Conservation (phyloP, 1,140 invertebrate genomes). For the Chrysopa pallens region DNA sequence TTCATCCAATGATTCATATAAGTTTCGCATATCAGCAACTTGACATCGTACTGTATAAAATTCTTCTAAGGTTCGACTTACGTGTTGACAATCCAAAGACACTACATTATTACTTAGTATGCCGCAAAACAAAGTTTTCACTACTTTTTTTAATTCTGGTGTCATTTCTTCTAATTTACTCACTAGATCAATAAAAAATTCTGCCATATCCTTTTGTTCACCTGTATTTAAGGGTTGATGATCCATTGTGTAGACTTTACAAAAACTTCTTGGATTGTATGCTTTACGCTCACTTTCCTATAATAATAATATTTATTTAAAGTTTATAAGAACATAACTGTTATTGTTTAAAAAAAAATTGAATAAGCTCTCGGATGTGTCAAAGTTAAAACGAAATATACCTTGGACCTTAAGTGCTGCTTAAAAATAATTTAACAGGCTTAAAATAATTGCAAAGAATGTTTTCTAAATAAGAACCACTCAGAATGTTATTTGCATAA, state of each 20-base stretch:
- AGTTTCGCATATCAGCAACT: constrained; percentile 88
- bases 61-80: constrained; percentile 83
- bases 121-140: constrained; percentile 84
- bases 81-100: constrained; percentile 83
- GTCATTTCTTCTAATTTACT: constrained; percentile 94
- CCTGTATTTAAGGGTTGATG: constrained; percentile 88
- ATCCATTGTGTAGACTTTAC: constrained; percentile 94
- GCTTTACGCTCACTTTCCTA: constrained; percentile 86
- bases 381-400: too few relatives aligned
- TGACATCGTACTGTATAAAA: constrained; percentile 92
- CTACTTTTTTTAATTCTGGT: constrained; percentile 69
- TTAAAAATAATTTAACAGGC: too few relatives aligned
- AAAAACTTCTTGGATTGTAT: constrained; percentile 88
- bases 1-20: constrained; percentile 88
- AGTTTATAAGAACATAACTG: constrained; percentile 1
- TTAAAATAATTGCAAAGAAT: constrained; percentile 2
- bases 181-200: constrained; percentile 92
- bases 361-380: too few relatives aligned
- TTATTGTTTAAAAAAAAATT: neutral
- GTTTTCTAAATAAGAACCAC: too few relatives aligned
- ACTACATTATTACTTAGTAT: constrained; percentile 89
- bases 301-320: constrained; percentile 6
- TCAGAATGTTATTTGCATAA: too few relatives aligned
- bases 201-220: constrained; percentile 96
- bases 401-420: too few relatives aligned